phyloP scores from a whole-genome alignment of 2,113 vertebrate species.

The Perccottus glenii region DNA sequence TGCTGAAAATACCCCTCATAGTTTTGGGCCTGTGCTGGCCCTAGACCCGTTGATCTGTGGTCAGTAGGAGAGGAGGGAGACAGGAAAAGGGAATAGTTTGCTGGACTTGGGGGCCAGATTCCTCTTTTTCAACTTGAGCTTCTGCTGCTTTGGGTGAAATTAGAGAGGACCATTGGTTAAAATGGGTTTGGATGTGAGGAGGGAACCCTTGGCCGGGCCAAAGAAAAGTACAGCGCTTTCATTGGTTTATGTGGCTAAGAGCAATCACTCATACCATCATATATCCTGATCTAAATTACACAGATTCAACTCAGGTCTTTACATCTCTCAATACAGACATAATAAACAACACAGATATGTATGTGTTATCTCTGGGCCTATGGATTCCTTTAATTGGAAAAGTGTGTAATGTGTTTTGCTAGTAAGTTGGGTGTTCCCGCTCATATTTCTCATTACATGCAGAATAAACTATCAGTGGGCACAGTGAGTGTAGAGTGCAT shows the following conservation, averaged over 20 bases:
- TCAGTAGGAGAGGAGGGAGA: constrained; percentile 71
- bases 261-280: constrained; percentile 48
- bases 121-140: constrained; percentile 69
- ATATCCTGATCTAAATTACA: constrained; percentile 57
- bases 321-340: constrained; percentile 14
- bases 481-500: constrained; percentile 11
- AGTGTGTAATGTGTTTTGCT: constrained; percentile 26
- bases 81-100: constrained; percentile 80
- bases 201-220: constrained; percentile 61
- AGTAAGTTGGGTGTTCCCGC: constrained; percentile 2
- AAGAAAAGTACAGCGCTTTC: constrained; percentile 69
- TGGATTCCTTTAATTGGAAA: constrained; percentile 33
- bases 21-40: constrained; percentile 76
- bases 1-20: constrained; percentile 85
- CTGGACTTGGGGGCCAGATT: constrained; percentile 75
- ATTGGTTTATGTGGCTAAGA: constrained; percentile 48
- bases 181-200: constrained; percentile 63
- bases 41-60: constrained; percentile 75
- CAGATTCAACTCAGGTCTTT: constrained; percentile 20
- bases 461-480: constrained; percentile 46
- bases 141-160: constrained; percentile 82
- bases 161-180: constrained; percentile 75
- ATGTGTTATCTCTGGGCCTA: constrained; percentile 27
- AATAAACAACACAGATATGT: constrained; percentile 29
- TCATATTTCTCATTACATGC: constrained; percentile 49